Evolutionary conservation across 2,888 invertebrate species (phyloP), one percentile per base, ranked within the genome.

Genomic region (Napeogenes sylphis): DNA sequence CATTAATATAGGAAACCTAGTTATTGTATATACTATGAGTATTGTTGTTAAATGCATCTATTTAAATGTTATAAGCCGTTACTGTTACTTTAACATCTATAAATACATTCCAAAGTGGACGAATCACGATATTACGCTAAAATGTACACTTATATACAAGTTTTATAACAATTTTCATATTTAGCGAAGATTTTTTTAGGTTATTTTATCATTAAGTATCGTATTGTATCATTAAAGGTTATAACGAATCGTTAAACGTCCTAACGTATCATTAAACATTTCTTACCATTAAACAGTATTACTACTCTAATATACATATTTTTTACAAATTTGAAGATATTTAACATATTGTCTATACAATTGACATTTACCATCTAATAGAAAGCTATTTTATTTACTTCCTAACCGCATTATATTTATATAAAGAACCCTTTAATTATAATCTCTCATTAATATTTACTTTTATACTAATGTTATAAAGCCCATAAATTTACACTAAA

Each of bases 271-370:
- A 42, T 42, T 42, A 42, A 42, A 10, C 42, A 42, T 42, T 42
- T 42, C 42, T 42, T 42, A 42, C 10, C 8, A 10, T 42, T 42
- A 42, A 42, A 38, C 21, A 21, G 6, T 42, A 42, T 42, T 10
- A 42, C 42, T 42, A 42, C 42, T 2, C 10, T 42, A 12, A 42
- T 38, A 38, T 38, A 38, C 38, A 42, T 42, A 10, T 42, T 42
- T 38, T 42, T 42, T 42, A 42, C 42, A 42, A 42, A 10, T 42
- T 42, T 42, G 42, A 10, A 10, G 42, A 42, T 10, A 6, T 42
- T 42, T 42, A 42, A 51, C 70, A 81, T 87, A 88, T 87, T 87
- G 86, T 88, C 87, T 84, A 86, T 76, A 78, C 84, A 87, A 87
- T 87, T 87, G 87, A 86, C 87, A 68, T 55, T 61, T 63, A 58